These are phyloP conservation scores for Oligia strigilis DNA, from an alignment of 2,888 invertebrate species.

Conservation along the genomic window DNA sequence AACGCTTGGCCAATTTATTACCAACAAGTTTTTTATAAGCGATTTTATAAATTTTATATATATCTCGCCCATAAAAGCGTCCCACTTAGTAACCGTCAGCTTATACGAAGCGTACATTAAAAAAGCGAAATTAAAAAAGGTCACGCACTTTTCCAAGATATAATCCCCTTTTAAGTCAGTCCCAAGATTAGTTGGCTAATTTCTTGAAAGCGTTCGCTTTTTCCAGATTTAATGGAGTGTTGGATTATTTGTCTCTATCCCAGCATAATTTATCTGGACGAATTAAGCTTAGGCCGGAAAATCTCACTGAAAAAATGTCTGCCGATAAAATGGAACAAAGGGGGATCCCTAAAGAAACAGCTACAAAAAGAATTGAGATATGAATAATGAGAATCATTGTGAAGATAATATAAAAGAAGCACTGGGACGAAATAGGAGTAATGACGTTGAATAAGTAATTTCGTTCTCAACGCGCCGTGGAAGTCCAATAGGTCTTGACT, in stretches of 20 bases:
- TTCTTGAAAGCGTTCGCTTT: slow-evolving; percentile 86
- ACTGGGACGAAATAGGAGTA: slow-evolving; percentile 74
- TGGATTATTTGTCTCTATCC: slow-evolving; percentile 79
- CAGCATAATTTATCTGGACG: slow-evolving; percentile 83
- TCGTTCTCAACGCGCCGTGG: slow-evolving; percentile 47
- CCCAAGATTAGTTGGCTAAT: slow-evolving; percentile 84
- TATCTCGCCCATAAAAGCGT: slow-evolving; percentile 20
- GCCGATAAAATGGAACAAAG: slow-evolving; percentile 78
- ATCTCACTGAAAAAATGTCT: slow-evolving; percentile 77
- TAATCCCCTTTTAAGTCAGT: slow-evolving; percentile 79
- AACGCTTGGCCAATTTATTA: slow-evolving; percentile 4
- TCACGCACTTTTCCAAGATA: slow-evolving; percentile 69
- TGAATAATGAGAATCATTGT: slow-evolving; percentile 83
- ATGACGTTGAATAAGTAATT: slow-evolving; percentile 76
- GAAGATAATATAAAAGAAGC: slow-evolving; percentile 77
- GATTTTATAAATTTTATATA: slow-evolving; percentile 7
- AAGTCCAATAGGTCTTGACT: slow-evolving; percentile 40
- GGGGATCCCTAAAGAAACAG: slow-evolving; percentile 70
- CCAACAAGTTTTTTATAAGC: slow-evolving; percentile 1
- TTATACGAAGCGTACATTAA: slow-evolving; percentile 58
- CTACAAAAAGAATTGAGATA: slow-evolving; percentile 77
- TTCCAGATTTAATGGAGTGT: slow-evolving; percentile 85
- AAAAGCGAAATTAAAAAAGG: slow-evolving; percentile 70
- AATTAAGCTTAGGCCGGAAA: slow-evolving; percentile 77
- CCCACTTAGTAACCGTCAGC: slow-evolving; percentile 45